Evolutionary conservation across 2,888 invertebrate species (phyloP).

Genomic region (Poecilobothrus nobilitatus): DNA sequence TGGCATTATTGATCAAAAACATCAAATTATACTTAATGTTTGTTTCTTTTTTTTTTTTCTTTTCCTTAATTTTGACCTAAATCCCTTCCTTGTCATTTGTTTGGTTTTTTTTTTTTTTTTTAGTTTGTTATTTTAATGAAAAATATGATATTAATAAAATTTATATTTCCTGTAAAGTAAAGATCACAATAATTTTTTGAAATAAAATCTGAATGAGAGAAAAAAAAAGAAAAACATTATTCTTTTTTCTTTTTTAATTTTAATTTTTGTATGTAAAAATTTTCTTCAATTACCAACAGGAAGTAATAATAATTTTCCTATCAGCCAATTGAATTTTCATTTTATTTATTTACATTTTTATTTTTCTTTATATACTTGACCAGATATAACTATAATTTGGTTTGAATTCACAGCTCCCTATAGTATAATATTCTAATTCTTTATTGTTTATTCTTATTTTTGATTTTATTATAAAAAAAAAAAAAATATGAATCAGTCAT

Average conservation of each 20-base stretch:
- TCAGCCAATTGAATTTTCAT: neutral
- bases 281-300: conserved; percentile 1
- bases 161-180: neutral
- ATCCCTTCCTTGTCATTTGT: neutral
- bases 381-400: neutral
- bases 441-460: neutral
- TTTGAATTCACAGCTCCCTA: neutral
- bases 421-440: neutral
- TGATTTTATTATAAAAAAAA: too few relatives aligned
- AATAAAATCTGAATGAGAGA: too few relatives aligned
- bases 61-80: neutral
- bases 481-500: too few relatives aligned
- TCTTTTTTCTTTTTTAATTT: neutral
- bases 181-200: too few relatives aligned
- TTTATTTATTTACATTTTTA: neutral
- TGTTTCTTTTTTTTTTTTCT: too few relatives aligned
- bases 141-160: neutral
- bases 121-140: neutral
- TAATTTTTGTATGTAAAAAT: too few relatives aligned
- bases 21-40: too few relatives aligned
- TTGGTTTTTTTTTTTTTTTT: too few relatives aligned
- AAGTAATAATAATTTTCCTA: neutral
- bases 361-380: neutral
- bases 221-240: too few relatives aligned
- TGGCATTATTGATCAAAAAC: too few relatives aligned